These are phyloP conservation scores for Tanytarsus gracilentus DNA, from an alignment of 2,888 invertebrate species.

Conservation along the genomic window DNA sequence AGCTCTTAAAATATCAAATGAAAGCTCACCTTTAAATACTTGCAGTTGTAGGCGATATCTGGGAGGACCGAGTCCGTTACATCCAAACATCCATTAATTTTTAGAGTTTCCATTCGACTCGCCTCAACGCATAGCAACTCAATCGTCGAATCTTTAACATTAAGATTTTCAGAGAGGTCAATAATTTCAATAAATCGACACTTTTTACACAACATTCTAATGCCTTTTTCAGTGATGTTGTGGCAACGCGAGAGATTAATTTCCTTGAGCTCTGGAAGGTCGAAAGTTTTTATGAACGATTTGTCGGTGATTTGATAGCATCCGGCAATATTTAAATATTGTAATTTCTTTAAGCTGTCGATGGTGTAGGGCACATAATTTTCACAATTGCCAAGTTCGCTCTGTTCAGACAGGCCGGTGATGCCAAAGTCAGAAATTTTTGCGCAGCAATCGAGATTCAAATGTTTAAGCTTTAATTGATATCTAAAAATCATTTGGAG, in stretches of 20 bases:
- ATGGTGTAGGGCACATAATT: constrained; percentile 1
- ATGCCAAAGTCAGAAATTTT: constrained; percentile 25
- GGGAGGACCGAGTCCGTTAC: background rate
- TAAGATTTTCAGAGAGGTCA: constrained; percentile 15
- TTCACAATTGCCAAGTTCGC: background rate
- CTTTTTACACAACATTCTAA: constrained; percentile 7
- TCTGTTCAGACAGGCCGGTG: background rate
- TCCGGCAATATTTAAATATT: constrained; percentile 17
- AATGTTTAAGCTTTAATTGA: constrained; percentile 3
- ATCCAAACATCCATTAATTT: constrained; percentile 20
- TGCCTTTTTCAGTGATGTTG: constrained; percentile 11
- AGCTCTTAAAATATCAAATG: background rate
- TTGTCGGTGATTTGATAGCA: constrained; percentile 24
- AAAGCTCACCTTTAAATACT: constrained; percentile 21
- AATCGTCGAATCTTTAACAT: background rate
- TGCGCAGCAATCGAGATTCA: constrained; percentile 27
- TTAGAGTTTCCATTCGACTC: constrained; percentile 2
- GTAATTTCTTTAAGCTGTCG: constrained; percentile 11
- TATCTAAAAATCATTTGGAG: constrained; percentile 24
- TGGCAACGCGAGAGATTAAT: constrained; percentile 24
- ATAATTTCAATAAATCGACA: constrained; percentile 3
- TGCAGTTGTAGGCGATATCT: constrained; percentile 9
- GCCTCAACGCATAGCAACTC: too few relatives aligned
- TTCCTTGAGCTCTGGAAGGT: constrained; percentile 18
- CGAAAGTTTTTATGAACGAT: constrained; percentile 15